Evolutionary conservation across 1,140 invertebrate genomes (phyloP).

Genomic region (Andrena cerasifolii): DNA sequence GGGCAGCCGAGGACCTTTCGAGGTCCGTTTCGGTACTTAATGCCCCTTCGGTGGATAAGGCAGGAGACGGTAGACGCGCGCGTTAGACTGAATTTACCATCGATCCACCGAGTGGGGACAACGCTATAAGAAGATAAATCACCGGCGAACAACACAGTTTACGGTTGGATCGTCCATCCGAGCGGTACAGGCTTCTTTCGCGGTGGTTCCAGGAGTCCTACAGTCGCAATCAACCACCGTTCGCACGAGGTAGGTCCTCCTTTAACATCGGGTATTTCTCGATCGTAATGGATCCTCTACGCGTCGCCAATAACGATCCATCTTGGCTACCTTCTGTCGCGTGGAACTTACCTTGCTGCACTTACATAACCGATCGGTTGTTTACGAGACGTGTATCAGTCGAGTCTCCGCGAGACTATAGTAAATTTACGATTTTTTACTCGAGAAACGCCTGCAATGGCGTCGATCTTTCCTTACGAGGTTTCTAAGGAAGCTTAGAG

Average conservation of each 20-base stretch:
- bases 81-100: background rate
- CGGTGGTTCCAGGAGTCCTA: background rate
- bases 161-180: constrained; percentile 24
- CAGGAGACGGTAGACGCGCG: background rate
- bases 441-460: too few species aligned
- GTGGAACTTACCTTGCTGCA: background rate
- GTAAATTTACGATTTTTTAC: too few species aligned
- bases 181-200: background rate
- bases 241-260: constrained; percentile 1
- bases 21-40: background rate
- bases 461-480: too few species aligned
- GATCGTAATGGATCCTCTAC: too few species aligned
- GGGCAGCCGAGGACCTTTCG: background rate
- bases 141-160: constrained; percentile 50
- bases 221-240: background rate
- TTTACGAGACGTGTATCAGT: background rate
- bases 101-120: constrained; percentile 53
- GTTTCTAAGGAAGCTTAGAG: too few species aligned
- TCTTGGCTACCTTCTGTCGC: background rate
- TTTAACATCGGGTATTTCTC: background rate
- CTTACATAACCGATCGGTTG: constrained; percentile 4
- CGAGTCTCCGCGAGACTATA: too few species aligned
- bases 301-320: too few species aligned
- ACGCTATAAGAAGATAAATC: constrained; percentile 65
- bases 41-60: background rate